Base-by-base conservation (phyloP, 1,140 invertebrate species). In the Spodoptera frugiperda region DNA sequence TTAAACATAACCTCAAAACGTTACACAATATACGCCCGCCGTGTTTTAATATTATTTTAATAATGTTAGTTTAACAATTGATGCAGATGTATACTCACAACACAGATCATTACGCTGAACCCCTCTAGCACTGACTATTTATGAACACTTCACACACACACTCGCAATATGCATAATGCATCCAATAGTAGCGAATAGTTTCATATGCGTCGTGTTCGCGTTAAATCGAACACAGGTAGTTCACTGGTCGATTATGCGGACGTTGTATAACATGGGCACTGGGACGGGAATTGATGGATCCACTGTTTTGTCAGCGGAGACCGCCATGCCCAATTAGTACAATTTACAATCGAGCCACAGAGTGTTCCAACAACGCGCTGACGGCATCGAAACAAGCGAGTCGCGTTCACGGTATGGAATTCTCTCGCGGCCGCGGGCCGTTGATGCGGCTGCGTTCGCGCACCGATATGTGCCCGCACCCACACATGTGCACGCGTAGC, bases 321-420 rank as follows among this genome's bases (percentile, higher is more conserved):
- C 91, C 89, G 89, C 89, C 91, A 90, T 93, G 81, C 84, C 88
- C 88, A 93, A 93, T 93, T 93, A 93, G 89, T 87, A 92, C 86
- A 92, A 92, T 92, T 92, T 91, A 92, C 87, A 91, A 91, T 87
- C 84, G 82, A 75, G 76, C 76, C 87, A 87, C 88, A 87, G 84
- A 87, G 86, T 87, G 84, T 87, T 89, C 88, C 83, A 85, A 88
- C 86, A 88, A 89, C 88, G 89, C 87, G 87, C 88, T 91, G 91
- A 91, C 92, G 88, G 88, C 88, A 89, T 89, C 85, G 86, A 87
- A 91, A 90, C 90, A 89, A 89, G 82, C 83, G 82, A 86, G 90
- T 84, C 87, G 91, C 90, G 89, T 91, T 93, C 92, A 90, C 90
- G 88, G 84, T 90, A 89, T 87, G 78, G 76, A 88, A 91, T 92